A percentile compares a stretch with the other conserved stretches of the same genome.
These are phyloP conservation scores for Hoplodrina ambigua DNA, from an alignment of 2,888 invertebrate genomes.

Conservation along the genomic window DNA sequence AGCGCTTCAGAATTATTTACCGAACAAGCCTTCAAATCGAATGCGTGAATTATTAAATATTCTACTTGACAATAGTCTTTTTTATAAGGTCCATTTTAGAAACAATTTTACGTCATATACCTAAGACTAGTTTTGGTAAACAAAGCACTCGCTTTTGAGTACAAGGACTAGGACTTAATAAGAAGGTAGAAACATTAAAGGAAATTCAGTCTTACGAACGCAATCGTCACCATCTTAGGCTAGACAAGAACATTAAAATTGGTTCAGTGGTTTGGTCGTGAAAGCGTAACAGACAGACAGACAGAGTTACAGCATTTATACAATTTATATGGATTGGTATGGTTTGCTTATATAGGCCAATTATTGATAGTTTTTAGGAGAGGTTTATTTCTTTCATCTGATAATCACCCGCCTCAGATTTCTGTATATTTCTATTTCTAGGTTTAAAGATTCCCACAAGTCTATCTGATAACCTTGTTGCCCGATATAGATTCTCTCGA, in stretches of 20 bases:
- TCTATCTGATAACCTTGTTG: no score
- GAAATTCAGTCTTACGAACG: constrained; percentile 26
- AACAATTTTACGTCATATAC: no score
- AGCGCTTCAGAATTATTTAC: constrained; percentile 11
- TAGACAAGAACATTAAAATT: constrained; percentile 35
- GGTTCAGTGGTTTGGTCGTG: no score
- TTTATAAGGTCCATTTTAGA: no score
- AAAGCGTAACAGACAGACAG: no score
- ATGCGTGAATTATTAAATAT: neutral
- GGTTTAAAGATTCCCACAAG: no score
- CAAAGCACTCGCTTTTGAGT: neutral
- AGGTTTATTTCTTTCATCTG: no score
- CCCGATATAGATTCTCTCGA: no score
- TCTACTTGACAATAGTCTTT: neutral
- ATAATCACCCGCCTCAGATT: no score
- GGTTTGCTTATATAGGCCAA: neutral
- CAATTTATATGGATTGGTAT: neutral
- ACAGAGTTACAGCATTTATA: no score
- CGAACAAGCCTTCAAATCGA: neutral
- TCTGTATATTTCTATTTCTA: no score
- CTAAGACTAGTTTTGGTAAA: neutral
- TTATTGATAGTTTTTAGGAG: neutral
- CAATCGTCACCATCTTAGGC: constrained; percentile 31
- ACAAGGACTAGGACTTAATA: constrained; percentile 4
- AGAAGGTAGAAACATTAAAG: neutral